Conservation (phyloP, 2,797 vertebrate species). For the Kryptopterus vitreolus region DNA sequence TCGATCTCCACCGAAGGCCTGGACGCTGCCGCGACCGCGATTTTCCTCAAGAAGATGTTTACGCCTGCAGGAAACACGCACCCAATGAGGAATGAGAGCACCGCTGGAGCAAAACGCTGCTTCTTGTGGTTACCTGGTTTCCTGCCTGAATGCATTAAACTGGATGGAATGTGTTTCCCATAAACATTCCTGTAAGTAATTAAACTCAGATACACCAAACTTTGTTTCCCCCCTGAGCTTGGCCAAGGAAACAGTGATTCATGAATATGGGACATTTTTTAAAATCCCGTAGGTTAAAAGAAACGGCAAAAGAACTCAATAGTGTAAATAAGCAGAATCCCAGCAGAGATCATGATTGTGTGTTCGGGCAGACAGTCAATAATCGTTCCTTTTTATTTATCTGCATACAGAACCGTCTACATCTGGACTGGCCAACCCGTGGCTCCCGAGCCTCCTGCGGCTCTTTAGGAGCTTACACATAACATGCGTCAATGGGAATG, state of each 20-base stretch:
- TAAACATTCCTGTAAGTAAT: slow-evolving; percentile 17
- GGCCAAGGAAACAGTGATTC: slow-evolving; percentile 3
- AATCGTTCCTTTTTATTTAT: background rate
- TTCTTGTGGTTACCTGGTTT: slow-evolving; percentile 4
- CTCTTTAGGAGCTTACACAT: too few relatives aligned
- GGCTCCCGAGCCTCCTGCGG: too few relatives aligned
- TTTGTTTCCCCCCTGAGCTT: background rate
- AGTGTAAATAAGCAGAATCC: background rate
- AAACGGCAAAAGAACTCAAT: background rate
- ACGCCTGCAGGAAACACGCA: slow-evolving; percentile 72
- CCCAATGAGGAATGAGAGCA: background rate
- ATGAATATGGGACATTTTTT: slow-evolving; percentile 20
- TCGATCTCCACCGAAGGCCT: slow-evolving; percentile 87
- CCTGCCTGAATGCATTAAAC: slow-evolving; percentile 25
- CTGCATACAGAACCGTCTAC: background rate
- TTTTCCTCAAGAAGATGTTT: slow-evolving; percentile 87
- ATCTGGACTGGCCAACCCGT: too few relatives aligned
- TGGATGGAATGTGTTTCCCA: slow-evolving; percentile 23
- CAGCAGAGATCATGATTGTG: too few relatives aligned
- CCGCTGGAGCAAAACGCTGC: slow-evolving; percentile 19
- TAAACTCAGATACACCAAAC: background rate
- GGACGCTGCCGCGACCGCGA: slow-evolving; percentile 84
- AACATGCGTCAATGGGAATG: too few relatives aligned
- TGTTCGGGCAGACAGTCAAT: background rate
- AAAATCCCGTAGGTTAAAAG: too few relatives aligned